Evolutionary conservation across 1,140 invertebrate species (phyloP).

Genomic region (Lordiphosa stackelbergi): DNA sequence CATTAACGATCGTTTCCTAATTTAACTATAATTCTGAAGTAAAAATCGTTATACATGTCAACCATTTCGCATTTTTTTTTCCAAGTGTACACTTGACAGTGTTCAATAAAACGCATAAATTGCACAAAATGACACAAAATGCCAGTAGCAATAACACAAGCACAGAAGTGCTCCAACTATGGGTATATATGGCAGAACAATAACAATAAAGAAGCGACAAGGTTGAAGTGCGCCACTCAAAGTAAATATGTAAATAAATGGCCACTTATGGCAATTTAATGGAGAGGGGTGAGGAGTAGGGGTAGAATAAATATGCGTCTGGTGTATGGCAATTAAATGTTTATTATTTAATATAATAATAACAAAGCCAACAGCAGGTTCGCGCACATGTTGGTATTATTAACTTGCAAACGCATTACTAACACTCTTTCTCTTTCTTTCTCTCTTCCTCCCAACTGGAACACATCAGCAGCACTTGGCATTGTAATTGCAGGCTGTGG

Average conservation of each 20-base stretch:
- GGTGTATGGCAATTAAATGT: slow-evolving; percentile 58
- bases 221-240: slow-evolving; percentile 60
- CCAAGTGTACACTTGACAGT: not conserved
- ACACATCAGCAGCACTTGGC: slow-evolving; percentile 44
- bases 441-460: not conserved
- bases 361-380: slow-evolving; percentile 34
- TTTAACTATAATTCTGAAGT: too few relatives aligned
- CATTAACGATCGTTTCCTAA: too few relatives aligned
- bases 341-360: slow-evolving; percentile 55
- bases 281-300: not conserved
- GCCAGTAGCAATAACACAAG: slow-evolving; percentile 27
- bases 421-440: slow-evolving; percentile 4
- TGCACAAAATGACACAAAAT: slow-evolving; percentile 56
- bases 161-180: slow-evolving; percentile 8
- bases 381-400: slow-evolving; percentile 46
- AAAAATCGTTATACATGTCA: too few relatives aligned
- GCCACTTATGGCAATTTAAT: slow-evolving; percentile 66
- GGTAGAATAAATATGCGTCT: slow-evolving; percentile 26
- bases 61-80: too few relatives aligned
- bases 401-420: slow-evolving; percentile 41
- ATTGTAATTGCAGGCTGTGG: slow-evolving; percentile 66
- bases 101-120: slow-evolving; percentile 66
- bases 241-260: slow-evolving; percentile 71
- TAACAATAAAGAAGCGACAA: slow-evolving; percentile 56
- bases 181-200: slow-evolving; percentile 40